These are phyloP conservation scores for Himalopsyche japonica DNA, from an alignment of 2,888 invertebrate genomes.

Conservation along the genomic window DNA sequence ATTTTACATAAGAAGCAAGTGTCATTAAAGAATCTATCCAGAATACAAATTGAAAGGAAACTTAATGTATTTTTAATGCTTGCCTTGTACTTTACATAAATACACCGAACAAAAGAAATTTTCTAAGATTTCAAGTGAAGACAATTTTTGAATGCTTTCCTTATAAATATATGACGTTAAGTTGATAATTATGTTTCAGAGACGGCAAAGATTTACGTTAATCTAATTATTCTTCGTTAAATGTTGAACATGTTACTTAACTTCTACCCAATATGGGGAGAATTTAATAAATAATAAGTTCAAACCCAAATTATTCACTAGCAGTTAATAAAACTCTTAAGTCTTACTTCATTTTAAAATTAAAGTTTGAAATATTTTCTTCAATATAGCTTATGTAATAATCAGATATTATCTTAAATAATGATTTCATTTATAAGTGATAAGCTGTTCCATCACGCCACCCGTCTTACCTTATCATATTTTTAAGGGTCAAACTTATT, in stretches of 20 bases:
- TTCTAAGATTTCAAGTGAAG: neutral
- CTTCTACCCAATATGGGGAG: neutral
- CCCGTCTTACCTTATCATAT: too few relatives aligned
- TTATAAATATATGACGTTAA: neutral
- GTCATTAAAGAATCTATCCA: neutral
- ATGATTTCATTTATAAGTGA: too few relatives aligned
- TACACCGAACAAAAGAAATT: neutral
- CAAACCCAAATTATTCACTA: too few relatives aligned
- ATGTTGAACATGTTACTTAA: neutral
- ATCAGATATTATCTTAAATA: too few relatives aligned
- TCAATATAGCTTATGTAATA: too few relatives aligned
- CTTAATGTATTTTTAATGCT: neutral
- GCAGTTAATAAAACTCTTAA: too few relatives aligned
- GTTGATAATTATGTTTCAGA: neutral
- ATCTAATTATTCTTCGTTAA: neutral
- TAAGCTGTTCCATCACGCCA: too few relatives aligned
- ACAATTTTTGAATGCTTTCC: neutral
- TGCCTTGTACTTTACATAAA: neutral
- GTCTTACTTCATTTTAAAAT: too few relatives aligned
- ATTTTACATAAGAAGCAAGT: too few relatives aligned
- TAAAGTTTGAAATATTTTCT: too few relatives aligned
- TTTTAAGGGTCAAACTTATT: too few relatives aligned
- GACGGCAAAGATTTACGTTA: neutral
- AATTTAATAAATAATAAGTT: neutral
- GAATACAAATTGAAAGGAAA: neutral